Evolutionary conservation across 2,113 vertebrate species (phyloP), one percentile per base, ranked within the genome.

Genomic region (Chitala chitala): DNA sequence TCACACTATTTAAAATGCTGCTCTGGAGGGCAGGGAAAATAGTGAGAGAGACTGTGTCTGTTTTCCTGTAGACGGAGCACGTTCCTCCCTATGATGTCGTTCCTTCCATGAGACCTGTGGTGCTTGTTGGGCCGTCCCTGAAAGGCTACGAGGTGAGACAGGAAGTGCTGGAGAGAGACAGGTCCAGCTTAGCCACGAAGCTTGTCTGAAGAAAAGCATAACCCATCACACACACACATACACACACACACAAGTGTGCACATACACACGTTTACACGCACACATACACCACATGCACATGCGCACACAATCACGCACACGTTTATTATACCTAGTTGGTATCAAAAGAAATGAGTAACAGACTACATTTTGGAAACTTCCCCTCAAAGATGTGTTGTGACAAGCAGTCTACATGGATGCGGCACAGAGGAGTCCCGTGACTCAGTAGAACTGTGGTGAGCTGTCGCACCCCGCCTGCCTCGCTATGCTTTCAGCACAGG

Each of bases 61-160:
- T 55, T 80, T 73, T 75, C 76, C 36, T 48, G 2, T 82, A 98
- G 96, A 82, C 89, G 0, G 95, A 98, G 83, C 94, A 94, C 38
- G 86, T 98, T 72, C 94, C 94, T 29, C 95, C 95, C 3, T 98
- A 97, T 0, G 96, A 98, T 1, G 96, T 98, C 84, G 95, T 98
- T 51, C 95, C 96, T 75, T 98, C 96, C 80, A 98, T 98, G 96
- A 88, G 96, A 83, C 96, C 95, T 0, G 94, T 98, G 88, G 94
- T 98, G 82, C 91, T 98, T 82, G 94, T 98, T 85, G 96, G 96
- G 44, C 96, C 96, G 38, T 98, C 96, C 0, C 86, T 97, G 82
- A 98, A 98, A 89, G 96, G 95, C 83, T 98, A 98, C 0, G 96
- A 98, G 95, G 95, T 96, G 82, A 88, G 89, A 31, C 5, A 5